Percentiles rank a stretch among this genome's conserved stretches.
phyloP scores from a whole-genome alignment of 2,797 vertebrate species.

The Intellagama lesueurii region DNA sequence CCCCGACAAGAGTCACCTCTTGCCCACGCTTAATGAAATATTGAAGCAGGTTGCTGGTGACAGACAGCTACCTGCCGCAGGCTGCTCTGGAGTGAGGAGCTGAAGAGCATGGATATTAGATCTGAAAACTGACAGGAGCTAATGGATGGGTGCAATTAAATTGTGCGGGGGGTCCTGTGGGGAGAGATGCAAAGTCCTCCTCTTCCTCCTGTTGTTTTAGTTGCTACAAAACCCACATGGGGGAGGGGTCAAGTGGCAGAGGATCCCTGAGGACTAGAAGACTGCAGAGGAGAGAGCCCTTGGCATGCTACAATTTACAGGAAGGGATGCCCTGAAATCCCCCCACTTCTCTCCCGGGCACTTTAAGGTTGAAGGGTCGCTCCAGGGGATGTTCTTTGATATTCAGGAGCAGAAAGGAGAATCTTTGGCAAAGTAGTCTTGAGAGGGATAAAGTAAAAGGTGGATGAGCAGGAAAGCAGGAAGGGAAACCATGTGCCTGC shows the following conservation, averaged over 20 bases:
- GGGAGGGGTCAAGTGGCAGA: background rate
- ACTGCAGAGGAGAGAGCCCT: background rate
- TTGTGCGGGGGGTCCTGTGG: background rate
- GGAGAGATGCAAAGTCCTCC: background rate
- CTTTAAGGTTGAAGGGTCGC: background rate
- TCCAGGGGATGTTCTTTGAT: background rate
- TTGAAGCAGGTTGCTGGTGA: slow-evolving; percentile 32
- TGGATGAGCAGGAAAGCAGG: background rate
- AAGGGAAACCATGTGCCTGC: background rate
- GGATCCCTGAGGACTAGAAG: background rate
- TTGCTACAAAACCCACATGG: background rate
- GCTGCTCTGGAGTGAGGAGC: background rate
- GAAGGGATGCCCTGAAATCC: background rate
- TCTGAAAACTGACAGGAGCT: slow-evolving; percentile 19
- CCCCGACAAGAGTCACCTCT: slow-evolving; percentile 19
- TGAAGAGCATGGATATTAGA: slow-evolving; percentile 32
- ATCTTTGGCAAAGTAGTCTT: background rate
- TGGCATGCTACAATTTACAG: background rate
- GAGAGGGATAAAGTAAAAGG: background rate
- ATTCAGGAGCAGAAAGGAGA: background rate
- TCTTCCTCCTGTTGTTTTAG: too few species aligned
- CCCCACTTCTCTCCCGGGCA: background rate
- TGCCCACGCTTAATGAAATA: slow-evolving; percentile 40
- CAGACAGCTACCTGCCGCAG: slow-evolving; percentile 32
- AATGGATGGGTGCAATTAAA: slow-evolving; percentile 29